Evolutionary conservation across 2,797 vertebrate species (phyloP), one percentile per base, ranked within the genome.

Genomic region (Protosalanx chinensis): DNA sequence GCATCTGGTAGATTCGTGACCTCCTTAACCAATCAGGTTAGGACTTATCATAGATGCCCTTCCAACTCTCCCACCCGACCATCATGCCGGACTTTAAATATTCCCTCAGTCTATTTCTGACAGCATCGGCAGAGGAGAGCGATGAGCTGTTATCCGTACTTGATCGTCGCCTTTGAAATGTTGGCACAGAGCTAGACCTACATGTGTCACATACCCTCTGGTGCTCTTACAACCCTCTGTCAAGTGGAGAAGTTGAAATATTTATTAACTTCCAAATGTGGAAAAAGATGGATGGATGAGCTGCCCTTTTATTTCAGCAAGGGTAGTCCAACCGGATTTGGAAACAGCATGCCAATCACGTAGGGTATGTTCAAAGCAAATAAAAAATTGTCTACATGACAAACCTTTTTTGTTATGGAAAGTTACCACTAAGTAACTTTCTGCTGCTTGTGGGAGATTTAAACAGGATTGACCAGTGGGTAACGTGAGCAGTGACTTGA

Each of bases 121-220:
- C 83, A 84, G 73, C 74, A 68, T 61, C 80, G 85, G 80, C 73
- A 41, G 76, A 57, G 67, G 76, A 75, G 72, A 81, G 68, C 72
- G 15, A 12, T 32, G 56, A 58, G 66, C 73, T 84, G 13, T 82
- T 83, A 79, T 86, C 82, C 78, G 82, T 59, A 73, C 16, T 15
- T 79, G 79, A 80, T 76, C 73, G 86, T 79, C 73, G 79, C 83
- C 85, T 86, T 87, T 87, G 75, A 86, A 86, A 88, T 61, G 78
- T 79, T 35, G 53, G 10, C 67, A 12, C 67, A 70, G 70, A 82
- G 68, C 77, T 74, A 73, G 80, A 82, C 81, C 72, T 68, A 60
- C 72, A 63, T 72, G 74, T 1, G 35, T 20, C 61, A 77, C 33
- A 16, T 74, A 64, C 76, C 84, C 80, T 74, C 73, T 83, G 77